A percentile compares a stretch with the other conserved stretches of the same genome.
These are phyloP conservation scores for Steinernema feltiae DNA, from an alignment of 1,140 invertebrate genomes.

Conservation along the genomic window DNA sequence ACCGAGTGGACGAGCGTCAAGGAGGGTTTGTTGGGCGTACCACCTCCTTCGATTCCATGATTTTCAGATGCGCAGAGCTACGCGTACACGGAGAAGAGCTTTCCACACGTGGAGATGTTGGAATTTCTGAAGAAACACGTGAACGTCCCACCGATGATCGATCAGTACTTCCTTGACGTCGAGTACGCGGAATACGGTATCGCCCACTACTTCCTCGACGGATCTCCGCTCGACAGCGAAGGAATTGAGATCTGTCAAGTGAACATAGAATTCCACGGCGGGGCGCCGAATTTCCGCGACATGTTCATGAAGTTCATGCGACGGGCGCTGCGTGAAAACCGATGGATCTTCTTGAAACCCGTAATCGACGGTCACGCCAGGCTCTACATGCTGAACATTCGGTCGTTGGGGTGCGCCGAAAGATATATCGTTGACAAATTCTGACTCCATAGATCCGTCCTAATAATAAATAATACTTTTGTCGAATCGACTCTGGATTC, in stretches of 20 bases:
- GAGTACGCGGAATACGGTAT: background rate
- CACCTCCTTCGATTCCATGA: too few relatives aligned
- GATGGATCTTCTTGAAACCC: background rate
- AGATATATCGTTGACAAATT: conserved; percentile 1
- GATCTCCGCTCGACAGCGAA: background rate
- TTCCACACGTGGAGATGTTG: background rate
- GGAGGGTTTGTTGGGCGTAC: background rate
- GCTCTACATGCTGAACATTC: background rate
- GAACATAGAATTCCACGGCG: background rate
- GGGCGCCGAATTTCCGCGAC: background rate
- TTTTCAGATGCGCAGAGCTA: background rate
- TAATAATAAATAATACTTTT: too few relatives aligned
- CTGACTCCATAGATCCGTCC: too few relatives aligned
- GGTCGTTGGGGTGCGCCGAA: background rate
- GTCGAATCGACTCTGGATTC: too few relatives aligned
- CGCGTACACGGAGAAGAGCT: background rate
- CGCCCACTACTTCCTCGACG: background rate
- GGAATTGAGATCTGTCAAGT: background rate
- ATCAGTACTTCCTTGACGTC: background rate
- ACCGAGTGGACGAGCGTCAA: background rate
- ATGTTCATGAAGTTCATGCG: background rate
- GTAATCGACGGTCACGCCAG: background rate
- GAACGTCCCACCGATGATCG: background rate
- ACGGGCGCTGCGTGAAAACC: background rate
- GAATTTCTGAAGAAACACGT: background rate